Evolutionary conservation across 2,797 vertebrate species (phyloP).

Genomic region (Picus viridis): DNA sequence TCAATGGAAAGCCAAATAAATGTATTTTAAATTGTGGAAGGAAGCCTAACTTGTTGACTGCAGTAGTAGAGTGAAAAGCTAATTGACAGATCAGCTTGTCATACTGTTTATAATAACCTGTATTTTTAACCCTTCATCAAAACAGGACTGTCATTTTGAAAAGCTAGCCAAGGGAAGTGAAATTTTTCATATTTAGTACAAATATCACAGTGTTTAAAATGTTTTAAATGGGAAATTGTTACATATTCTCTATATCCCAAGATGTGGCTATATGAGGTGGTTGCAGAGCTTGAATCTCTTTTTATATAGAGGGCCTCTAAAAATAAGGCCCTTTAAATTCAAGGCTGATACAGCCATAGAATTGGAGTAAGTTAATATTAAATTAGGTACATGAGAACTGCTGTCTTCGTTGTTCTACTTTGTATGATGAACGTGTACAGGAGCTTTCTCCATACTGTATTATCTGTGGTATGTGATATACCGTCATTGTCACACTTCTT

Average conservation of each 20-base stretch:
- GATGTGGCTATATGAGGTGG: not conserved
- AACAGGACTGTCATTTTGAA: not conserved
- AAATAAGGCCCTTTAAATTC: not conserved
- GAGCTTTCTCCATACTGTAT: not conserved
- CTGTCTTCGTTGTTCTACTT: not conserved
- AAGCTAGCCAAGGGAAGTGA: not conserved
- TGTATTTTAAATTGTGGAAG: not conserved
- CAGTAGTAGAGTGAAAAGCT: not conserved
- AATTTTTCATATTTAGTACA: not conserved
- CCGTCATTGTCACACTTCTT: not conserved
- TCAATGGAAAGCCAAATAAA: not conserved
- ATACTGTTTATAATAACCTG: not conserved
- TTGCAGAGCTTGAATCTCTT: not conserved
- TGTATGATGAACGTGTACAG: not conserved
- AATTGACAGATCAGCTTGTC: not conserved
- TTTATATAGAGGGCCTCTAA: not conserved
- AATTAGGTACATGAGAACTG: not conserved
- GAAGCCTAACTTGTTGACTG: not conserved
- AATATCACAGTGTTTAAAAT: not conserved
- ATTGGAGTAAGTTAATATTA: not conserved
- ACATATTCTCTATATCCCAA: not conserved
- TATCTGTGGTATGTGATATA: not conserved
- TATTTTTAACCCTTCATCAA: not conserved
- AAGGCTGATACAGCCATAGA: not conserved
- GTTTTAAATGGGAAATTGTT: not conserved